These are phyloP conservation scores for Oncorhynchus kisutch DNA, from an alignment of 2,113 vertebrate genomes.

Conservation along the genomic window DNA sequence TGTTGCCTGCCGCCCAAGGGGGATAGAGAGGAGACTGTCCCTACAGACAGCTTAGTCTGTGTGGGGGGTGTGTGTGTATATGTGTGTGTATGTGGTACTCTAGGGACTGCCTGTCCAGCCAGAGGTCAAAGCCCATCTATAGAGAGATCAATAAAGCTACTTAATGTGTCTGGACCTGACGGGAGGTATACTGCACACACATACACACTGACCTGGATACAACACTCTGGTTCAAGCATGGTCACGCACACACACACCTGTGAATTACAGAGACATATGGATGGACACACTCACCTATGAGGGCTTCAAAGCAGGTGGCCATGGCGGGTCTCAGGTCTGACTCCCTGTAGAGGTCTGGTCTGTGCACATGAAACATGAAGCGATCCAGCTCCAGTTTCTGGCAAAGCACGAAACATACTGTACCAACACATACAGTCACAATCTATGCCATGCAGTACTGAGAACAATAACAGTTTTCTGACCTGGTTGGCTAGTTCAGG, in stretches of 20 bases:
- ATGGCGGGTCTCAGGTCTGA: constrained; percentile 97
- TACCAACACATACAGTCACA: constrained; percentile 11
- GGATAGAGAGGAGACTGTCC: constrained; percentile 11
- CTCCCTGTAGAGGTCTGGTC: constrained; percentile 95
- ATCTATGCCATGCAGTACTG: not conserved
- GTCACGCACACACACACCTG: not conserved
- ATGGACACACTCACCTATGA: constrained; percentile 83
- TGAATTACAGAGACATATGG: not conserved
- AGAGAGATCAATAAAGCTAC: too few species aligned
- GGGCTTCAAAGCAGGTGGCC: constrained; percentile 98
- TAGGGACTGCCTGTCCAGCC: too few species aligned
- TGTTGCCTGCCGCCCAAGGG: constrained; percentile 24
- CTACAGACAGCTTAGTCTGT: not conserved
- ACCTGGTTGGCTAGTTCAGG: too few species aligned
- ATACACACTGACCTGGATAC: too few species aligned
- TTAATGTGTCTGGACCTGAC: too few species aligned
- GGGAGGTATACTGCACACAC: too few species aligned
- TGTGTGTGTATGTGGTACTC: constrained; percentile 7
- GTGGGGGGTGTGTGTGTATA: constrained; percentile 6
- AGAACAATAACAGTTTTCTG: constrained; percentile 1
- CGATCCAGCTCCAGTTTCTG: constrained; percentile 97
- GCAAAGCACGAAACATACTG: constrained; percentile 37
- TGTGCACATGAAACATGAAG: constrained; percentile 98
- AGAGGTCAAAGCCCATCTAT: too few species aligned
- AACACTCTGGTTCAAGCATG: too few species aligned